Percentiles rank a stretch among this genome's conserved stretches.
Conservation (phyloP, 2,113 vertebrate species). For the Glaucomys volans region DNA sequence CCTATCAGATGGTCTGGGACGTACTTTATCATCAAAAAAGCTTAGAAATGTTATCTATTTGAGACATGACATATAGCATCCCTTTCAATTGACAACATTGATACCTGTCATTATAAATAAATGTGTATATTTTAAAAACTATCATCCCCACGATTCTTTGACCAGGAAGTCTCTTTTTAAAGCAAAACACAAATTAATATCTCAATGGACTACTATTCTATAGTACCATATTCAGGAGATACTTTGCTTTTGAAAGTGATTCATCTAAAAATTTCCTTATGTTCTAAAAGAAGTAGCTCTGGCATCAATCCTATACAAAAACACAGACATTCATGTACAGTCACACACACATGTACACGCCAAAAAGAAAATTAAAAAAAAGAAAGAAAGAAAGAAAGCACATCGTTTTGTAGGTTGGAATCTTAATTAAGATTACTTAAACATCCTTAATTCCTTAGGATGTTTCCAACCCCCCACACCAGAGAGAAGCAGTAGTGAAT, state of each 20-base stretch:
- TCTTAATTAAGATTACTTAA: no score
- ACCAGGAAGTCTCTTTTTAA: background rate
- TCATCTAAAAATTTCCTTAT: background rate
- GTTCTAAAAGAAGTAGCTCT: background rate
- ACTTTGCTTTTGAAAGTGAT: background rate
- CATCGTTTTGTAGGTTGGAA: no score
- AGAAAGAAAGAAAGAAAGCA: no score
- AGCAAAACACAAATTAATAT: background rate
- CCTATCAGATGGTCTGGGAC: background rate
- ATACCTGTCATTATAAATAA: background rate
- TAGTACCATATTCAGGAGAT: background rate
- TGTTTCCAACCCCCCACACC: no score
- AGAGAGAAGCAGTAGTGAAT: no score
- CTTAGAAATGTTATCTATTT: background rate
- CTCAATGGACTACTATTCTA: background rate
- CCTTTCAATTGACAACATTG: background rate
- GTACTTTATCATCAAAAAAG: background rate
- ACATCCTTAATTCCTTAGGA: no score
- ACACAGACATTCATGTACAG: no score
- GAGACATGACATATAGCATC: background rate
- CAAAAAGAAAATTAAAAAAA: no score
- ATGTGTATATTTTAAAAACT: background rate
- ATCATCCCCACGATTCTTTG: background rate
- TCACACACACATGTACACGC: rapidly evolving
- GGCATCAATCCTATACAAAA: no score